Evolutionary conservation across 2,113 vertebrate species (phyloP).

Genomic region (Myrmecophaga tridactyla): DNA sequence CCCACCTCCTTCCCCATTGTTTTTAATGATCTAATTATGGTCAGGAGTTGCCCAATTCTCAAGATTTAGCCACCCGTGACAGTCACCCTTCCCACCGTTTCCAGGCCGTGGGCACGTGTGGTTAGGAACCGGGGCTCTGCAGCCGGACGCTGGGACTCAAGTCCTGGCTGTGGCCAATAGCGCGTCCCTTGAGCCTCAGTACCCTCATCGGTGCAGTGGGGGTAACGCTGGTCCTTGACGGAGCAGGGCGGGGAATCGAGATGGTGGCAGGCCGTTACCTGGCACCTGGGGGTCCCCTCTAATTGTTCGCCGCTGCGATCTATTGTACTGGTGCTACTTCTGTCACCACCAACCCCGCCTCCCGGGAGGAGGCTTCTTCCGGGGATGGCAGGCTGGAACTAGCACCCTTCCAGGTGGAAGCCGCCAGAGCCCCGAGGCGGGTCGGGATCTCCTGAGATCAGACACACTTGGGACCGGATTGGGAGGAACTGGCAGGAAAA

Average conservation of each 20-base stretch:
- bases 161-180: neutral
- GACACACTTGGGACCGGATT: neutral
- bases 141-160: neutral
- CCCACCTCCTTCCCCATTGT: constrained; percentile 36
- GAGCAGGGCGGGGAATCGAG: neutral
- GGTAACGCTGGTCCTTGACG: neutral
- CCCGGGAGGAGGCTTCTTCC: neutral
- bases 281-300: neutral
- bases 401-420: neutral
- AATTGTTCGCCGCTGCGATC: neutral
- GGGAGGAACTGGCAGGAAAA: constrained; percentile 3
- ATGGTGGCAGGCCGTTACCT: neutral
- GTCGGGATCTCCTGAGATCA: neutral
- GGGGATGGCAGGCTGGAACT: neutral
- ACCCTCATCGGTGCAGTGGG: neutral
- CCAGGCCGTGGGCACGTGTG: neutral
- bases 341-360: neutral
- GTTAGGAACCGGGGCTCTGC: neutral
- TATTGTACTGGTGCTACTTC: neutral
- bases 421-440: neutral
- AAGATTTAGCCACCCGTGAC: constrained; percentile 18
- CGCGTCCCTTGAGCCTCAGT: neutral
- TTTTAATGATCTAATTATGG: neutral
- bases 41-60: constrained; percentile 21
- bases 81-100: neutral